Base-by-base conservation (phyloP, 2,797 vertebrate species). In the Eidolon dupreanum region DNA sequence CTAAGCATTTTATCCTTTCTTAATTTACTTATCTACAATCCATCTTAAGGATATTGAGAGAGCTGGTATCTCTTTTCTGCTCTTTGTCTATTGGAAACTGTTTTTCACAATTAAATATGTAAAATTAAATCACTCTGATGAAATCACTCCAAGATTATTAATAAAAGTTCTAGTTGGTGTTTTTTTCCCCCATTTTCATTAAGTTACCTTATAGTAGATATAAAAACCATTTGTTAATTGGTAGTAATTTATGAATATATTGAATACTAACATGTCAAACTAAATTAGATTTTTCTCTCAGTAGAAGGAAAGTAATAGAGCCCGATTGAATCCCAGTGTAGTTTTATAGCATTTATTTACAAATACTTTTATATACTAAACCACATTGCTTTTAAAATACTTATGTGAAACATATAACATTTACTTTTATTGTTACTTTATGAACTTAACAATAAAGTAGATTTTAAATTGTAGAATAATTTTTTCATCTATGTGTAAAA, bases 211-310 rank as follows among this genome's bases (percentile, higher is more conserved):
- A 13, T 20, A 88, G 68, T 89, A 91, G 95, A 66, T 63, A 82
- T 79, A 94, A 97, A 97, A 97, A 53, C 26, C 16, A 0, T 93
- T 96, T 61, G 73, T 96, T 98, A 98, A 98, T 97, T 97, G 68
- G 41, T 95, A 96, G n/a, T 97, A 95, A 98, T 97, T 96, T 95
- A 83, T 84, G 95, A 97, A 66, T 96, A 95, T 94, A 38, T 79
- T 92, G 87, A 95, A 95, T 90, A 95, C 46, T 83, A 88, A 74
- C 5, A 0, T 91, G 94, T 94, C 91, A 97, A 79, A 97, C 97
- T 95, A 86, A 93, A 95, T 93, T 66, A 88, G 94, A 90, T 90
- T 92, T 90, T 88, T 49, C 7, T 88, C 78, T 97, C 74, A n/a
- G 24, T 96, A 89, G 71, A 94, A 97, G 96, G 46, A 90, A 96